Base-by-base conservation (phyloP, 2,113 vertebrate species). In the Corythoichthys intestinalis region DNA sequence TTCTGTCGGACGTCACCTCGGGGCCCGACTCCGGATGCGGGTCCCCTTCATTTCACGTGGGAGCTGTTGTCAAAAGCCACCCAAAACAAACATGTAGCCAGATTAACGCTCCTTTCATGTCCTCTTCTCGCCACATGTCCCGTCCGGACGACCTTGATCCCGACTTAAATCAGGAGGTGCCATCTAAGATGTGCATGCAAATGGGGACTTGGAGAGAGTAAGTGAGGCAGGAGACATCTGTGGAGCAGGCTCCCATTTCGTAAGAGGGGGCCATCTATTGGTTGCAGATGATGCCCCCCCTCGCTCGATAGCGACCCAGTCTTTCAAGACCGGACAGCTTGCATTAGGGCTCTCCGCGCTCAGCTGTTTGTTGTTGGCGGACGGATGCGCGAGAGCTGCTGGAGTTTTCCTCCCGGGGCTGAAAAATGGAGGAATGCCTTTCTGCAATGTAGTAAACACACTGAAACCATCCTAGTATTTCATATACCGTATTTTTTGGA, bases 211-310 rank as follows among this genome's bases (percentile, higher is more conserved):
- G 67, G 73, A 76, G 71, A 83, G 83, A 81, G 79, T 69, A 75
- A 80, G 77, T 86, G 81, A 84, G 84, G 78, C 86, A 82, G 77
- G 82, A 90, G 85, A 91, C 90, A 92, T 92, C 89, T 92, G 91
- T 88, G 73, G 79, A 91, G 81, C 91, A 92, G 88, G 86, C 87
- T 89, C 86, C 78, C 81, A 81, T 91, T 91, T 88, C 70, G 79
- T 84, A 86, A 90, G 84, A 89, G 59, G 68, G 80, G 82, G 70
- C 75, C 63, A 73, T 88, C 82, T 90, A 92, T 91, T 91, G 88
- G 87, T 89, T 91, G 75, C 91, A 92, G 91, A 92, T 92, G 91
- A 91, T 89, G 85, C 56, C 28, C 34, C 56, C 48, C 48, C 4
- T 13, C 48, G 20, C 20, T 28, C 20, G 20, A 28, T 28, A 28